These are phyloP conservation scores for Leucoma salicis DNA, from an alignment of 2,888 invertebrate genomes.

Conservation along the genomic window DNA sequence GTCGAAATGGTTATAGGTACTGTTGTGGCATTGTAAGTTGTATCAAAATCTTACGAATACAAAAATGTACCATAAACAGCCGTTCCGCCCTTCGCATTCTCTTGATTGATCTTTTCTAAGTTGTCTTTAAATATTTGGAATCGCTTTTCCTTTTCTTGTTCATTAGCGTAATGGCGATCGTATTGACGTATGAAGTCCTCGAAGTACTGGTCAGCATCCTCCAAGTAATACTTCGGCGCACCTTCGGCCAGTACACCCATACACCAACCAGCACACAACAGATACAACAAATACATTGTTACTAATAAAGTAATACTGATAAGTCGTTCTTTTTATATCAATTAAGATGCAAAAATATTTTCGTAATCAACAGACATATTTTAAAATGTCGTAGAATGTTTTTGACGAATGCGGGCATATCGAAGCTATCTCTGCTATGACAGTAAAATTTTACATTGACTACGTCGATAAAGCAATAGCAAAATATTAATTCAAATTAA, in stretches of 20 bases:
- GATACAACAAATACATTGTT: constrained; percentile 4
- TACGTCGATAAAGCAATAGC: too few relatives aligned
- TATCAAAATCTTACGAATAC: too few relatives aligned
- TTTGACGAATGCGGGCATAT: too few relatives aligned
- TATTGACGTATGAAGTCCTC: constrained; percentile 13
- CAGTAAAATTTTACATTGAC: too few relatives aligned
- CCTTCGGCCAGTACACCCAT: background rate
- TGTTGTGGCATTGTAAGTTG: too few relatives aligned
- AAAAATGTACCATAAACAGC: constrained; percentile 21
- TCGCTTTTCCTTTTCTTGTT: constrained; percentile 14
- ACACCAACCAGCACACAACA: constrained; percentile 6
- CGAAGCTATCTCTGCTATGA: too few relatives aligned
- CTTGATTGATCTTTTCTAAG: constrained; percentile 3
- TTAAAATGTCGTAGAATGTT: too few relatives aligned
- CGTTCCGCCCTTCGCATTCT: constrained; percentile 5
- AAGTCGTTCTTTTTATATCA: too few relatives aligned
- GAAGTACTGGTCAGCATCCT: constrained; percentile 16
- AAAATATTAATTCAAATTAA: too few relatives aligned
- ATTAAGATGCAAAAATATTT: too few relatives aligned
- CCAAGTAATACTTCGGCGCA: background rate
- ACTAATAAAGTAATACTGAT: background rate
- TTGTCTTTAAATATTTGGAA: constrained; percentile 19
- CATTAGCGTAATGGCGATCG: constrained; percentile 7
- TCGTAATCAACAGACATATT: too few relatives aligned
- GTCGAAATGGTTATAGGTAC: too few relatives aligned